These are phyloP conservation scores for Leucophenga montana DNA, from an alignment of 2,888 invertebrate species.

Conservation along the genomic window DNA sequence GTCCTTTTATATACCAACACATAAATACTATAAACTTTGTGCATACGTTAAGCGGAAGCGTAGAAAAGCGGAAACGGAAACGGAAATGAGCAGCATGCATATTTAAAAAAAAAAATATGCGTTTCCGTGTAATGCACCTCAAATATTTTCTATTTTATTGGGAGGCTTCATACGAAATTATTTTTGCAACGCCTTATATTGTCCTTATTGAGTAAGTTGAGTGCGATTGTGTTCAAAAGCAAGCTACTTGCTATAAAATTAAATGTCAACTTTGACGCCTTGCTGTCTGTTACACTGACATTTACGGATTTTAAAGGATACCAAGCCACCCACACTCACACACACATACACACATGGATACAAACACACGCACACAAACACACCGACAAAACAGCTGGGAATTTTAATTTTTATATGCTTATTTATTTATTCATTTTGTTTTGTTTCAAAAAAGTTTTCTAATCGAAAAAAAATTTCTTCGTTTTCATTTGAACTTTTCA, in stretches of 20 bases:
- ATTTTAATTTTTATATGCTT: background rate
- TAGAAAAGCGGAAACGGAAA: background rate
- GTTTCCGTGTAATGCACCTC: background rate
- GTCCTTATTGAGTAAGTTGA: too few relatives aligned
- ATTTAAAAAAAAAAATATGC: background rate
- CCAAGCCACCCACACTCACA: slow-evolving; percentile 20
- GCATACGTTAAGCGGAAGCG: background rate
- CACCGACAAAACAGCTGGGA: background rate
- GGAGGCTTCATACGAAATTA: too few relatives aligned
- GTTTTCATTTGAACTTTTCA: background rate
- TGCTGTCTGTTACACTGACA: slow-evolving; percentile 60
- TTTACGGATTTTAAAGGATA: slow-evolving; percentile 35
- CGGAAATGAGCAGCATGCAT: background rate
- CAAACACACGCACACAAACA: background rate
- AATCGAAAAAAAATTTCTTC: slow-evolving; percentile 8
- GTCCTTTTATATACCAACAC: too few relatives aligned
- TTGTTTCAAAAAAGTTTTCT: background rate
- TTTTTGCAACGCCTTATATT: background rate
- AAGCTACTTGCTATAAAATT: slow-evolving; percentile 31
- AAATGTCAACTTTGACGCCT: slow-evolving; percentile 54
- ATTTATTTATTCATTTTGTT: background rate
- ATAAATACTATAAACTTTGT: too few relatives aligned
- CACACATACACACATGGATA: slow-evolving; percentile 5
- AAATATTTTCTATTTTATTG: too few relatives aligned
- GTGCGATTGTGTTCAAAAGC: slow-evolving; percentile 24